Conservation (phyloP, 1,140 invertebrate species). For the Drosophila kanapiae region DNA sequence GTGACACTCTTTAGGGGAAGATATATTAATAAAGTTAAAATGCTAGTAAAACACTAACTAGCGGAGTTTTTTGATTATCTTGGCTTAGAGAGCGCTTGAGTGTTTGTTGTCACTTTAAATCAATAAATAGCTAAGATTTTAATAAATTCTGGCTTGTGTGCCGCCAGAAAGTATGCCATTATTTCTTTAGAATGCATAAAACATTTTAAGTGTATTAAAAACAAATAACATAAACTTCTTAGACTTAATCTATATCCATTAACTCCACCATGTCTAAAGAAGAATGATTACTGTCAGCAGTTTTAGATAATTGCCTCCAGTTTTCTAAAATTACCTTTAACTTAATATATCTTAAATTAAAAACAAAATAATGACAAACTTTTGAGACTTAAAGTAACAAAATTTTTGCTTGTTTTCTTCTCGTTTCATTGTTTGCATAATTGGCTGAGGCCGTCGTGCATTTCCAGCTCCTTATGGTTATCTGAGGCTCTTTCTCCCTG, state of each 20-base stretch:
- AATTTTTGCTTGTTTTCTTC: not conserved
- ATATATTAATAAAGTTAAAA: not conserved
- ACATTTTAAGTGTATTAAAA: no score
- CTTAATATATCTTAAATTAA: not conserved
- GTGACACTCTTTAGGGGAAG: no score
- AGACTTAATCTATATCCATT: no score
- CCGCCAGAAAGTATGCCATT: not conserved
- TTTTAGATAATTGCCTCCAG: not conserved
- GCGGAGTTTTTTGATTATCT: no score
- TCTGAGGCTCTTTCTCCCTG: conserved; percentile 8
- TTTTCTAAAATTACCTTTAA: not conserved
- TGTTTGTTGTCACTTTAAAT: no score
- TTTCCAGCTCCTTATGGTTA: conserved; percentile 36
- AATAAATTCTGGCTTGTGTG: not conserved
- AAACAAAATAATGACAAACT: no score
- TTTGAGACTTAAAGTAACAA: no score
- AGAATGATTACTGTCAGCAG: not conserved
- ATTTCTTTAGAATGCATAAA: not conserved
- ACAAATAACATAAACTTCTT: no score
- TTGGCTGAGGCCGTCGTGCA: conserved; percentile 29
- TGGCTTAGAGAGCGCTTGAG: no score
- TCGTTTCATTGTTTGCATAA: conserved; percentile 39
- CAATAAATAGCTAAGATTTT: no score
- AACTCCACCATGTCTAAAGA: not conserved
- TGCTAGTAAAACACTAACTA: no score